phyloP scores from a whole-genome alignment of 2,888 invertebrate genomes.

The Euproctis similis region DNA sequence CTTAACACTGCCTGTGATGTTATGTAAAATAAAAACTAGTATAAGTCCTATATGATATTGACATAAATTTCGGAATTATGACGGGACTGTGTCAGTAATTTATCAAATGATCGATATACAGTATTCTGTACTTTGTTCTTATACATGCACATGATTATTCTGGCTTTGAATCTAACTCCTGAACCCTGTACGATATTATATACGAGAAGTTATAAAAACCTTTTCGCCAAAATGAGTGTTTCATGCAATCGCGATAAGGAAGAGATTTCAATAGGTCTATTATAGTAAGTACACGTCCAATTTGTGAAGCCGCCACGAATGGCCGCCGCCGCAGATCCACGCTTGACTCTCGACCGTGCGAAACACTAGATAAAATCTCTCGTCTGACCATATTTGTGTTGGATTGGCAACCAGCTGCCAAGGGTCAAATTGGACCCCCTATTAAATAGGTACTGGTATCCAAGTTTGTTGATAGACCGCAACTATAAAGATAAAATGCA shows the following conservation, averaged over 20 bases:
- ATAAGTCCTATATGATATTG: no score
- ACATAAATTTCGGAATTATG: no score
- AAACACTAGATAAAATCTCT: constrained; percentile 50
- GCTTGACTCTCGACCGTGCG: constrained; percentile 46
- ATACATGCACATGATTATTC: not conserved
- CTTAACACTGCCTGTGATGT: no score
- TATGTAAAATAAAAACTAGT: no score
- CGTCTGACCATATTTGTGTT: constrained; percentile 51
- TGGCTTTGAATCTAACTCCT: not conserved
- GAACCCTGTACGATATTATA: no score
- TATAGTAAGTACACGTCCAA: constrained; percentile 22
- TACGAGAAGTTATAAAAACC: no score
- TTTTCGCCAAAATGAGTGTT: constrained; percentile 1
- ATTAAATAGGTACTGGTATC: constrained; percentile 43
- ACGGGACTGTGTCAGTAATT: no score
- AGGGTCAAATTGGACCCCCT: constrained; percentile 56
- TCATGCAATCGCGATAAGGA: constrained; percentile 9
- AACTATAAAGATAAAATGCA: constrained; percentile 45
- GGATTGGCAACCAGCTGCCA: constrained; percentile 36
- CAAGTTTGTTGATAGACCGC: constrained; percentile 30
- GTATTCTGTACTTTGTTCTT: no score
- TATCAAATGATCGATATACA: no score
- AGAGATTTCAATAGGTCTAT: constrained; percentile 15
- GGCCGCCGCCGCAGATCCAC: constrained; percentile 32
- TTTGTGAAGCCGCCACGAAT: constrained; percentile 32